Evolutionary conservation across 2,888 invertebrate genomes (phyloP), one percentile per base, ranked within the genome.

Genomic region (Himalopsyche tibetana): DNA sequence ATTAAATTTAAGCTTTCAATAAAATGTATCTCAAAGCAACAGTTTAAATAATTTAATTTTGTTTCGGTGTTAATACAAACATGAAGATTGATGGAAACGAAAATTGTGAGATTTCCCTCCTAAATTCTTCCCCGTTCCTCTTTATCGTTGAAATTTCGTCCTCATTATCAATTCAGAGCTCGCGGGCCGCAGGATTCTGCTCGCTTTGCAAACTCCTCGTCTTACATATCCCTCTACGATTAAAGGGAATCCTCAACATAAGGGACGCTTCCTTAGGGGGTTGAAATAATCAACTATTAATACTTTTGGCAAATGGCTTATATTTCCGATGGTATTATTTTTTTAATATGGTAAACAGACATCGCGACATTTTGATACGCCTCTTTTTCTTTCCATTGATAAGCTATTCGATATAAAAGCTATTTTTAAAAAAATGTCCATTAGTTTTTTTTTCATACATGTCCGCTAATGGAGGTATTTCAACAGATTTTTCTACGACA

Each of bases 161-260:
- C 63, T 63, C 63, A 63, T 63, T 63, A 63, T 63, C 6, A 63
- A 63, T 63, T 63, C 63, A 63, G 63, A 8, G 19, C 63, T 63
- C 63, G 63, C 63, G 63, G 63, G 63, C 63, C 63, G 63, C 63
- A 63, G 19, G 63, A 63, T 63, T 63, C 63, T 63, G 63, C 63
- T 63, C 63, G 63, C 19, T 63, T 19, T 63, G 63, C 63, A n/a
- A 63, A 19, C 28, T 28, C 4, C 63, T 19, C 63, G 63, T 63
- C 63, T 63, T 28, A 63, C 9, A 63, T 9, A 63, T 63, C 63
- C 8, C 63, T 63, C 63, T 63, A 4, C 51, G 51, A 4, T 51
- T 19, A 28, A 19, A 1, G 8, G 19, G 6, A 63, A 11, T 19
- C 28, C 63, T 15, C 19, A 28, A 63, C 19, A 4, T 3, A 19